A percentile compares a stretch with the other conserved stretches of the same genome.
phyloP scores from a whole-genome alignment of 2,113 vertebrate genomes.

The Podarcis raffonei region DNA sequence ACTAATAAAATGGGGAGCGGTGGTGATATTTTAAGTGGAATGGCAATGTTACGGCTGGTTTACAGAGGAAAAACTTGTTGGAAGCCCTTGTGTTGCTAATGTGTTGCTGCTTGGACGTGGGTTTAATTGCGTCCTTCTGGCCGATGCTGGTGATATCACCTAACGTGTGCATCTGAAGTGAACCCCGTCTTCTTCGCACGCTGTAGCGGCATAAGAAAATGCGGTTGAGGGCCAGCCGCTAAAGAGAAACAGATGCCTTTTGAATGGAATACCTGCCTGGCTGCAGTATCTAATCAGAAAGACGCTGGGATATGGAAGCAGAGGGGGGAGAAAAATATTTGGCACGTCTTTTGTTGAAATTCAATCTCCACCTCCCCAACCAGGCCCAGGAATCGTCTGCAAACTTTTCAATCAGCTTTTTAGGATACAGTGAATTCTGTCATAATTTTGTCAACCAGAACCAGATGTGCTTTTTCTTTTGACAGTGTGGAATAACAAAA shows the following conservation, averaged over 20 bases:
- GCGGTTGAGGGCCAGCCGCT: constrained; percentile 68
- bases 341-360: constrained; percentile 79
- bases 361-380: constrained; percentile 55
- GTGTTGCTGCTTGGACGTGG: not conserved
- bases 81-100: constrained; percentile 3
- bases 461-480: constrained; percentile 78
- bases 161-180: constrained; percentile 46
- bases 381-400: constrained; percentile 74
- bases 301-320: constrained; percentile 64
- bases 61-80: no score
- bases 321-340: constrained; percentile 56
- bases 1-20: not conserved
- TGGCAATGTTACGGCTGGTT: not conserved
- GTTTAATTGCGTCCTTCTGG: constrained; percentile 56
- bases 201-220: constrained; percentile 59
- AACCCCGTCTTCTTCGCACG: constrained; percentile 44
- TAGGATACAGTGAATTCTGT: constrained; percentile 83
- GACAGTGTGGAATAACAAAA: constrained; percentile 79
- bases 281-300: constrained; percentile 70
- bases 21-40: not conserved
- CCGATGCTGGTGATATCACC: constrained; percentile 61
- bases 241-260: constrained; percentile 76
- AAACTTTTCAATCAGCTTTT: constrained; percentile 81
- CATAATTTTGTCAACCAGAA: constrained; percentile 81
- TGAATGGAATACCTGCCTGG: constrained; percentile 56